Conservation (phyloP, 1,140 invertebrate species). For the Trichomalopsis sarcophagae region DNA sequence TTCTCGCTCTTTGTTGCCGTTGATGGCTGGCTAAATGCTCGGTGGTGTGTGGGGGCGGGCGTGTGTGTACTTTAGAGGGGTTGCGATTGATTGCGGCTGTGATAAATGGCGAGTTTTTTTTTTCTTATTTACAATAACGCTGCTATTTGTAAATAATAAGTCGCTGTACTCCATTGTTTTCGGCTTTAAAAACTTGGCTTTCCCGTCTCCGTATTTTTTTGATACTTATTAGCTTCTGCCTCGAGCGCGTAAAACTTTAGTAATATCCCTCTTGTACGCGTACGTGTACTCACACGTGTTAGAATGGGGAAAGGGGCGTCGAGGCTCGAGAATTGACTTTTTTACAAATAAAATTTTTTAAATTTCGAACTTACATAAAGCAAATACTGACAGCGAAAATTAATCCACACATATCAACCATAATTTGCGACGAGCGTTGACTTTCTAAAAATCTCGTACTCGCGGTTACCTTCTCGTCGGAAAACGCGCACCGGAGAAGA, state of each 20-base stretch:
- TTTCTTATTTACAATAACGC: too few species aligned
- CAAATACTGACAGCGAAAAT: too few species aligned
- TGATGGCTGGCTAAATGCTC: background rate
- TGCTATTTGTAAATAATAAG: too few species aligned
- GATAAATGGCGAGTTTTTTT: background rate
- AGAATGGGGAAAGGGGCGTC: background rate
- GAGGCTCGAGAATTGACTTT: conserved; percentile 47
- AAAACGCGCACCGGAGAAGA: conserved; percentile 27
- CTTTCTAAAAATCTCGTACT: background rate
- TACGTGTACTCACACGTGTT: conserved; percentile 35
- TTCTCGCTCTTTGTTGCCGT: background rate
- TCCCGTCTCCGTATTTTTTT: conserved; percentile 66
- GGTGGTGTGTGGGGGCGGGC: background rate
- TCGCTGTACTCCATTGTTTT: conserved; percentile 29
- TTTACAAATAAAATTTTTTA: background rate
- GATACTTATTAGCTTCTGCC: conserved; percentile 72
- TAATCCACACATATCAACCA: too few species aligned
- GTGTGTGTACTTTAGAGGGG: background rate
- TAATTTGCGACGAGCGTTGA: background rate
- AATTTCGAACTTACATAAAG: too few species aligned
- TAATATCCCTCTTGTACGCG: conserved; percentile 63
- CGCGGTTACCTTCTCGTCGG: background rate
- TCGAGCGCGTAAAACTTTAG: conserved; percentile 65
- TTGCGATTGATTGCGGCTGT: background rate
- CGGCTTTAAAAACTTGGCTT: conserved; percentile 68